Conservation (phyloP, 2,888 invertebrate genomes). For the Drosophila lacicola region DNA sequence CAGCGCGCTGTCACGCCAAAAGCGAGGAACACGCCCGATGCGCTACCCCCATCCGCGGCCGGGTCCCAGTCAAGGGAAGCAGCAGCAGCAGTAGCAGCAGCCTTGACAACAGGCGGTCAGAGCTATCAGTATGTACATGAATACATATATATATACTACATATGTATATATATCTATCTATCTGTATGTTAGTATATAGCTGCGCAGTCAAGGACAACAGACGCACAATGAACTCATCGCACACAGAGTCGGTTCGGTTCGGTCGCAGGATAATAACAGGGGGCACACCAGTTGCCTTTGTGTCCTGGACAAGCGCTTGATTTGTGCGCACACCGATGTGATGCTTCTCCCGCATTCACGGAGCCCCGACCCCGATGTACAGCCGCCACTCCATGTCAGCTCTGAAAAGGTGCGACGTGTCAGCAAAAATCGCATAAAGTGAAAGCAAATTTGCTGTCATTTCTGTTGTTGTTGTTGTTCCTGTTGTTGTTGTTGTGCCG, state of each 20-base stretch:
- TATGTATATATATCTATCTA: not conserved
- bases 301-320: conserved; percentile 39
- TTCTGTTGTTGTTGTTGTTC: conserved; percentile 34
- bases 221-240: conserved; percentile 77
- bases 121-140: conserved; percentile 8
- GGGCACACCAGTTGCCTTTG: conserved; percentile 63
- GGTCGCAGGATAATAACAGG: conserved; percentile 36
- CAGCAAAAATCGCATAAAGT: conserved; percentile 73
- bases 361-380: not conserved
- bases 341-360: not conserved
- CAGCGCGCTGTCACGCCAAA: conserved; percentile 49
- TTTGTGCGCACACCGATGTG: conserved; percentile 8
- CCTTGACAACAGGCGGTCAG: conserved; percentile 39
- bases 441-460: conserved; percentile 66
- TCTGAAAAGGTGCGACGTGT: conserved; percentile 70
- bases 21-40: conserved; percentile 1
- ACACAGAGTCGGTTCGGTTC: conserved; percentile 19
- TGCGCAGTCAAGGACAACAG: conserved; percentile 52
- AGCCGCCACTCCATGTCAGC: conserved; percentile 3
- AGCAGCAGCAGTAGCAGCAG: conserved; percentile 13
- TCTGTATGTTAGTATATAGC: conserved; percentile 13
- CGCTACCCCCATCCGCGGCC: not conserved
- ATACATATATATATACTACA: not conserved
- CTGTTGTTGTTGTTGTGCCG: conserved; percentile 17
- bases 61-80: conserved; percentile 18